phyloP scores from a whole-genome alignment of 1,140 invertebrate species.

The Notospermus geniculatus region DNA sequence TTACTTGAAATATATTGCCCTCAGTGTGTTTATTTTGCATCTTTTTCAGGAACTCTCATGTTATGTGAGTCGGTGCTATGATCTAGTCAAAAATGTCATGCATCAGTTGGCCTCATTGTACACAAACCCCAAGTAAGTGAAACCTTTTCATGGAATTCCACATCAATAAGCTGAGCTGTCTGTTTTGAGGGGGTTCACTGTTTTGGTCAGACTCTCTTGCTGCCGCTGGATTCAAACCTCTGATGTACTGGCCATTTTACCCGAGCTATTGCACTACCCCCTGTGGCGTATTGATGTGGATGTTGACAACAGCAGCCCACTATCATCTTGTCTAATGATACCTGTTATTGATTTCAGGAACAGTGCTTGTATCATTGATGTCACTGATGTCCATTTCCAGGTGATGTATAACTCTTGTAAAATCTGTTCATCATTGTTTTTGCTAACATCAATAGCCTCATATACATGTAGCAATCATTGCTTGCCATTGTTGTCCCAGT shows the following conservation, averaged over 20 bases:
- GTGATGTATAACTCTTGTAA: constrained; percentile 34
- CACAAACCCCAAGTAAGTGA: constrained; percentile 31
- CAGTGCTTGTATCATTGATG: constrained; percentile 52
- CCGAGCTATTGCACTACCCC: too few relatives aligned
- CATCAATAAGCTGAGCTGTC: constrained; percentile 1
- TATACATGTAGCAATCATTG: too few relatives aligned
- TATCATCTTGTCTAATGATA: constrained; percentile 11
- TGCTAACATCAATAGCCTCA: too few relatives aligned
- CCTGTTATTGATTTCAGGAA: constrained; percentile 32
- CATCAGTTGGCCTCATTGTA: constrained; percentile 68
- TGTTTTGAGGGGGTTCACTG: too few relatives aligned
- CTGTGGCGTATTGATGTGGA: too few relatives aligned
- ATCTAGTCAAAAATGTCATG: constrained; percentile 66
- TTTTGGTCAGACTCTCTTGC: too few relatives aligned
- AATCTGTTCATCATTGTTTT: too few relatives aligned
- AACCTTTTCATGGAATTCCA: neutral
- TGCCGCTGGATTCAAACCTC: too few relatives aligned
- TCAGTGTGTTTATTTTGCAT: neutral
- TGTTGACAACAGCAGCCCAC: too few relatives aligned
- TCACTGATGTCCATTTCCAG: constrained; percentile 58
- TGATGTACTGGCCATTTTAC: too few relatives aligned
- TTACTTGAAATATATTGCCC: too few relatives aligned
- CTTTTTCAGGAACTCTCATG: constrained; percentile 60
- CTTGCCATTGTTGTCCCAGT: too few relatives aligned
- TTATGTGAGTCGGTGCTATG: constrained; percentile 67